A percentile compares a stretch with the other conserved stretches of the same genome.
These are phyloP conservation scores for Carettochelys insculpta DNA, from an alignment of 2,113 vertebrate species.

Conservation along the genomic window DNA sequence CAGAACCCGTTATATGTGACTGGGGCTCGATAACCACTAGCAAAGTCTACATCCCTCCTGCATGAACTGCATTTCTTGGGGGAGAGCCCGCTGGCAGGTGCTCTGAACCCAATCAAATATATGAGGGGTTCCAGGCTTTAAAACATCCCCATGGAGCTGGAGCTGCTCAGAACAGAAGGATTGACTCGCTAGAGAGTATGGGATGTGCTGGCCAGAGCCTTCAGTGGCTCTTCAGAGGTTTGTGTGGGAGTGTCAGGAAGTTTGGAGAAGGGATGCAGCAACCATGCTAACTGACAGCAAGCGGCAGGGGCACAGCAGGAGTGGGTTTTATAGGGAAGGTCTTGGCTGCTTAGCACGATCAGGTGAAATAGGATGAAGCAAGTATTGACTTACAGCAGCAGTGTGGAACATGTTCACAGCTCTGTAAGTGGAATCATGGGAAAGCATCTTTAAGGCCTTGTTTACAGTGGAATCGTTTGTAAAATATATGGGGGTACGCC, in stretches of 20 bases:
- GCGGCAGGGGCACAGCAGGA: too few species aligned
- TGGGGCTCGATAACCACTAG: not conserved
- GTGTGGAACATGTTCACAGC: not conserved
- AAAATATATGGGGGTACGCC: too few species aligned
- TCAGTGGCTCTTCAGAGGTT: not conserved
- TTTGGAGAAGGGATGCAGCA: not conserved
- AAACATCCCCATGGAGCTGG: not conserved
- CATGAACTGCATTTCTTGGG: not conserved
- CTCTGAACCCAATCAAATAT: not conserved
- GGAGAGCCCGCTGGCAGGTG: not conserved
- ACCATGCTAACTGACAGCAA: too few species aligned
- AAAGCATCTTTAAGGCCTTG: not conserved
- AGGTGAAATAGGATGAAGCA: too few species aligned
- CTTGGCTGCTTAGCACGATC: rapidly evolving
- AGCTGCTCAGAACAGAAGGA: rapidly evolving
- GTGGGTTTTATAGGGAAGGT: too few species aligned
- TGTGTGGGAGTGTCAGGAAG: not conserved
- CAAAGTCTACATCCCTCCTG: not conserved
- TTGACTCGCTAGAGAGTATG: rapidly evolving
- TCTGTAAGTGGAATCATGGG: not conserved
- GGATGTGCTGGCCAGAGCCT: not conserved
- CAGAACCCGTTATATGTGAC: not conserved
- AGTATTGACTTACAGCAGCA: not conserved
- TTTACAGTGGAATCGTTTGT: too few species aligned
- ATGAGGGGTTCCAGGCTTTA: not conserved